These are phyloP conservation scores for Montipora sp. DNA, from an alignment of 64 coral and sea anemone genomes.

Conservation along the genomic window DNA sequence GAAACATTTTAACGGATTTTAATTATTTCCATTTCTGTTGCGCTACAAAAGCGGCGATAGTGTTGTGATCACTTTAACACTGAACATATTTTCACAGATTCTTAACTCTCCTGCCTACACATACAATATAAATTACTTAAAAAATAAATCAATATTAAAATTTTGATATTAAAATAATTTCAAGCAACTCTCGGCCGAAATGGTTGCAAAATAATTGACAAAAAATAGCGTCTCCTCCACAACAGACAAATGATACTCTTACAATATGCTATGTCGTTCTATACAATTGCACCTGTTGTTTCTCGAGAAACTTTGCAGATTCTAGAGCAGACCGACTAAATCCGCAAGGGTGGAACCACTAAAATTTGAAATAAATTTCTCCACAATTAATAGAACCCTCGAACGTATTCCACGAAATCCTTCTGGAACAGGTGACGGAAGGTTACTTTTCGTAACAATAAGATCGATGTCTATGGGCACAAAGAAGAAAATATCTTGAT, in stretches of 20 bases:
- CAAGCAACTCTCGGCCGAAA: not conserved
- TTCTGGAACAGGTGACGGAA: slow-evolving; percentile 26
- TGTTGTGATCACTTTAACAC: not conserved
- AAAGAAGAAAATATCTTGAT: not conserved
- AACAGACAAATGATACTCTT: too few species aligned
- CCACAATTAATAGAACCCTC: not conserved
- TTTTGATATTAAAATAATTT: not conserved
- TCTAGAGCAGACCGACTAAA: not conserved
- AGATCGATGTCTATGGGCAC: not conserved
- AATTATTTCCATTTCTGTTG: not conserved
- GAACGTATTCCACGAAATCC: not conserved
- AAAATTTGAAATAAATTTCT: slow-evolving; percentile 37
- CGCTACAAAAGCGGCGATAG: not conserved
- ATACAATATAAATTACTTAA: not conserved
- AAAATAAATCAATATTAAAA: not conserved
- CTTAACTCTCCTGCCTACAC: not conserved
- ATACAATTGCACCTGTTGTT: not conserved
- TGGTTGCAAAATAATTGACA: not conserved
- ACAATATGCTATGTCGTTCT: not conserved
- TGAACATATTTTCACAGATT: not conserved
- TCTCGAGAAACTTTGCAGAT: not conserved
- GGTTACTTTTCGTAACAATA: not conserved
- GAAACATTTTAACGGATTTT: too few species aligned
- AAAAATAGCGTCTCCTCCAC: too few species aligned
- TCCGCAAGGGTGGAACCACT: not conserved